phyloP scores from a whole-genome alignment of 1,140 invertebrate genomes.

The Lasaia peninsularis region DNA sequence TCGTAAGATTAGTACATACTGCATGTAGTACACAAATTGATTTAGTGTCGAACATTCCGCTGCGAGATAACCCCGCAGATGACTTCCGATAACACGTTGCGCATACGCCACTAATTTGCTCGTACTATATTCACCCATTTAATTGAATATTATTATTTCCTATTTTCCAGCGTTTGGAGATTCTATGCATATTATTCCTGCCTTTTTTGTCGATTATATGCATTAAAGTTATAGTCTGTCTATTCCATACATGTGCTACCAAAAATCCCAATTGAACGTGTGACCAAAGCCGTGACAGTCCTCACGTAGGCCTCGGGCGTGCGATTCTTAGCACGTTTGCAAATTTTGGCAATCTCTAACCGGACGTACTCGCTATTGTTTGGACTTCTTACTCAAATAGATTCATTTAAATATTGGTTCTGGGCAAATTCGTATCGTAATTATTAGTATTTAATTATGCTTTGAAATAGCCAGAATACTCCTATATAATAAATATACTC shows the following conservation, averaged over 20 bases:
- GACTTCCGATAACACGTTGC: conserved; percentile 20
- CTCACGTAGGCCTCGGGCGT: conserved; percentile 21
- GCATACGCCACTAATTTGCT: conserved; percentile 19
- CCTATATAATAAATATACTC: too few relatives aligned
- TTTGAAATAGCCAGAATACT: too few relatives aligned
- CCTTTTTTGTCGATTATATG: too few relatives aligned
- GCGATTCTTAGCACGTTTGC: conserved; percentile 18
- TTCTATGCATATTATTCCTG: too few relatives aligned
- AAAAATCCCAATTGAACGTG: background rate
- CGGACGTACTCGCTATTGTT: background rate
- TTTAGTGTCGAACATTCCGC: conserved; percentile 20
- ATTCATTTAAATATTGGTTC: background rate
- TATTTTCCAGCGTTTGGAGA: too few relatives aligned
- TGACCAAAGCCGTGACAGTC: conserved; percentile 17
- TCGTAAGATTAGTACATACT: conserved; percentile 19
- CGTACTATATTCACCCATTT: background rate
- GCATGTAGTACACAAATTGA: conserved; percentile 24
- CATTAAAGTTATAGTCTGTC: too few relatives aligned
- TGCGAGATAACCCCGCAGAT: conserved; percentile 23
- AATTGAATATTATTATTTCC: background rate
- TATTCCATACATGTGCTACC: background rate
- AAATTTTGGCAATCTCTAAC: conserved; percentile 16
- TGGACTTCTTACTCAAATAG: background rate
- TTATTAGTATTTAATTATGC: too few relatives aligned
- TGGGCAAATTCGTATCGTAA: background rate